Evolutionary conservation across 2,888 invertebrate species (phyloP), one percentile per base, ranked within the genome.

Genomic region (Tethea ocularis): DNA sequence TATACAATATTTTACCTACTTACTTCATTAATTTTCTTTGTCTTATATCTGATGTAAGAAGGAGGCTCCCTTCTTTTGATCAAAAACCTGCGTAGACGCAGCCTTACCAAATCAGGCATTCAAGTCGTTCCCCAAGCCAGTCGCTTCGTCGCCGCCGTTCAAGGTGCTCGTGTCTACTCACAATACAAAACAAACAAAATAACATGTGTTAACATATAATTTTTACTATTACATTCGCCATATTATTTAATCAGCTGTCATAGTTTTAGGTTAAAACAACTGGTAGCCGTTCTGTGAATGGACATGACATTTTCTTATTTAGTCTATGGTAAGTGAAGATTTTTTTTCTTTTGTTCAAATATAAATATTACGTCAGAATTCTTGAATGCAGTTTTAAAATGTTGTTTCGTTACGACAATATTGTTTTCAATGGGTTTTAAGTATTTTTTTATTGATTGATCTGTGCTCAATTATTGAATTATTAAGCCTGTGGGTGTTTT

Each of bases 191-290:
- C 57, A 52, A 51, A 60, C 59, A 63, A 57, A 61, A 10, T 58
- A 64, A 61, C 56, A 66, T 71, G 67, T 65, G 46, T 7, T n/a
- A 46, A 62, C 59, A 52, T 65, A 62, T 51, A 57, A 24, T 56
- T 56, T 53, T 53, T 17, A 20, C 38, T 52, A 22, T 36, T 26
- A 61, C 41, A 24, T 38, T 22, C 38, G 74, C 75, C 74, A 77
- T 77, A 62, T 77, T 79, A 73, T 85, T 80, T 82, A 62, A 68
- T 67, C 83, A 84, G 82, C 79, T 86, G 84, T 76, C 75, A 66
- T 53, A 61, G 58, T 74, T 77, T 71, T 62, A 77, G 75, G 76
- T 76, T 77, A 69, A 65, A 64, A 64, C 68, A 60, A 52, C 54
- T 62, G 67, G 38, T 59, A 58, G 20, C 2, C 17, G 57, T 67